phyloP scores from a whole-genome alignment of 2,113 vertebrate species.

The Nycticorax nycticorax region DNA sequence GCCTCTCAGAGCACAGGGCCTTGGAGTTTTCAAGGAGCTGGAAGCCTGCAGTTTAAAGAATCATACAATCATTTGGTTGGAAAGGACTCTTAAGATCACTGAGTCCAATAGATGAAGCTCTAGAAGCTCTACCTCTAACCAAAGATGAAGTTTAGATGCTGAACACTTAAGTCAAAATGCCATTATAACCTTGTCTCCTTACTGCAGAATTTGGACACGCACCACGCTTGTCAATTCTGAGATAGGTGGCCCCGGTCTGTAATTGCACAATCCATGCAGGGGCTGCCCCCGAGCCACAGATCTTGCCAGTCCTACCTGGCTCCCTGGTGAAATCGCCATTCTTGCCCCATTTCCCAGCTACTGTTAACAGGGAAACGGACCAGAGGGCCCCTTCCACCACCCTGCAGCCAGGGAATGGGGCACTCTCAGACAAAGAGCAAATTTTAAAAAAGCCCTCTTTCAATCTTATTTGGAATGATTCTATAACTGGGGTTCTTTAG shows the following conservation, averaged over 20 bases:
- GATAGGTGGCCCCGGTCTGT: not conserved
- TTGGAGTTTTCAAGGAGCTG: not conserved
- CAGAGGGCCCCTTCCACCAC: not conserved
- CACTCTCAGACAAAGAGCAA: not conserved
- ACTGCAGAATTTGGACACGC: not conserved
- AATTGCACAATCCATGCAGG: not conserved
- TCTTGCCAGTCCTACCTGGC: not conserved
- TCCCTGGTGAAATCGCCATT: not conserved
- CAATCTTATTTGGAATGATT: not conserved
- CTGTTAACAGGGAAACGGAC: not conserved
- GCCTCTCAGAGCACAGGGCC: not conserved
- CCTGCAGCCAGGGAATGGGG: not conserved
- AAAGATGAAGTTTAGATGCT: not conserved
- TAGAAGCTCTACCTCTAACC: not conserved
- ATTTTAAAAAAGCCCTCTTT: not conserved
- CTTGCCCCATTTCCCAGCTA: not conserved
- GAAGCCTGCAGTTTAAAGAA: not conserved
- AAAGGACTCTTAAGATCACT: too few relatives aligned
- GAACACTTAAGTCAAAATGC: not conserved
- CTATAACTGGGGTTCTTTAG: too few relatives aligned
- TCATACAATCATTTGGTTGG: too few relatives aligned
- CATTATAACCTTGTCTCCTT: not conserved
- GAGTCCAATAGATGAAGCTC: too few relatives aligned
- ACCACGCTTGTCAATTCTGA: not conserved
- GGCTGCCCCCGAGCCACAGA: not conserved